Conservation (phyloP, 2,888 invertebrate species). For the Macrophya annulata region DNA sequence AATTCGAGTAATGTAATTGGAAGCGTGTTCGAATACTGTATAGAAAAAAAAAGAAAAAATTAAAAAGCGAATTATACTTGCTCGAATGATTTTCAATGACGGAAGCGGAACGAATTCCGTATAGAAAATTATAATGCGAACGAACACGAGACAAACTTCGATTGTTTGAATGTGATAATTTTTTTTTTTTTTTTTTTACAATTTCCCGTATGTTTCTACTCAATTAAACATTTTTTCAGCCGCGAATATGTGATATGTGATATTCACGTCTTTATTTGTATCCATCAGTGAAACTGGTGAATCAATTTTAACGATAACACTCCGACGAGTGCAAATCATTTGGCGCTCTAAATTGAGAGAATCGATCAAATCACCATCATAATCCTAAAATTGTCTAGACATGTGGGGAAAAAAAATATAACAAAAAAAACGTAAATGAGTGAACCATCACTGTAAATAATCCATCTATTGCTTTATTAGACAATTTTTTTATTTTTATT, state of each 20-base stretch:
- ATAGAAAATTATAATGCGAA: slow-evolving; percentile 19
- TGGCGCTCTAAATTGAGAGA: neutral
- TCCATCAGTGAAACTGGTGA: neutral
- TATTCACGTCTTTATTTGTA: slow-evolving; percentile 4
- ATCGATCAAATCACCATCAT: neutral
- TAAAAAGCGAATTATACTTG: slow-evolving; percentile 5
- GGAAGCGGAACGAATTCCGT: slow-evolving; percentile 45
- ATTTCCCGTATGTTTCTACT: neutral
- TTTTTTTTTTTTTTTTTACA: slow-evolving; percentile 31
- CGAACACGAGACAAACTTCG: slow-evolving; percentile 31
- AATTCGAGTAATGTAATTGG: neutral
- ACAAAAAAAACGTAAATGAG: neutral
- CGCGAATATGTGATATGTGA: slow-evolving; percentile 12
- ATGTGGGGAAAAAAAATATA: too few relatives aligned
- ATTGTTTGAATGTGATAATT: slow-evolving; percentile 7
- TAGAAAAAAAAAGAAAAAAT: neutral
- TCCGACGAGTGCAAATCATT: neutral
- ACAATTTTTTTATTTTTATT: neutral
- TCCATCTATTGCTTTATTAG: neutral
- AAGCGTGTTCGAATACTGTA: slow-evolving; percentile 8
- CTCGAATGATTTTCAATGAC: slow-evolving; percentile 45
- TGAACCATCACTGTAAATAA: slow-evolving; percentile 18
- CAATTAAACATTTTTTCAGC: neutral
- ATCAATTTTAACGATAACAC: slow-evolving; percentile 12
- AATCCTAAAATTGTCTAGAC: neutral